Evolutionary conservation across 2,113 vertebrate genomes (phyloP).

Genomic region (Dissostichus mawsoni): DNA sequence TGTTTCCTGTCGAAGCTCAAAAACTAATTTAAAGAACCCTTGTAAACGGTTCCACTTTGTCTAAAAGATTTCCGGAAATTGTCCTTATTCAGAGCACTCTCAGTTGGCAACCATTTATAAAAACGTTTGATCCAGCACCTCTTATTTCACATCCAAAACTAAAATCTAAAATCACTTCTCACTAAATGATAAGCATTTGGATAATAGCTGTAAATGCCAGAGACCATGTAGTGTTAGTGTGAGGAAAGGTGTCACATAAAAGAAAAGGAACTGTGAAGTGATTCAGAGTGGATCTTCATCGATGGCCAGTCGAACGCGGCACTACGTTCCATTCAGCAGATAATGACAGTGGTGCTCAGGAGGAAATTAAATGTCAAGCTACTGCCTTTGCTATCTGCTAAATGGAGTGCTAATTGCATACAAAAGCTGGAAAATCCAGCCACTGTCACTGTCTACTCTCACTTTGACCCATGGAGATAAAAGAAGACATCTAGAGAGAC

Average conservation of each 20-base stretch:
- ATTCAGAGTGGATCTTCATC: not conserved
- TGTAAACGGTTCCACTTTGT: not conserved
- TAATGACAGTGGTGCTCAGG: conserved; percentile 44
- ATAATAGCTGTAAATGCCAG: not conserved
- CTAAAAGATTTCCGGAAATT: no score
- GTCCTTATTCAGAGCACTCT: not conserved
- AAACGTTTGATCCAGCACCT: not conserved
- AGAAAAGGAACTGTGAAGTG: not conserved
- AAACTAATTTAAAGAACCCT: not conserved
- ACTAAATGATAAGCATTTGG: not conserved
- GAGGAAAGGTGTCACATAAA: not conserved
- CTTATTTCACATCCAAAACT: not conserved
- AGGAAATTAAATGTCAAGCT: conserved; percentile 76
- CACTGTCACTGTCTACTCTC: conserved; percentile 33
- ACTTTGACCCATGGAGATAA: conserved; percentile 28
- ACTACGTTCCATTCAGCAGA: conserved; percentile 22
- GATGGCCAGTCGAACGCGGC: not conserved
- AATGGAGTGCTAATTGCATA: conserved; percentile 72
- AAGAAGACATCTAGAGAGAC: conserved; percentile 33
- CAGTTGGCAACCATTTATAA: not conserved
- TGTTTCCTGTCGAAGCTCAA: not conserved
- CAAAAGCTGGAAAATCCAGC: conserved; percentile 49
- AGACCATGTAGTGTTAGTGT: not conserved
- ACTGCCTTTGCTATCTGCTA: conserved; percentile 63
- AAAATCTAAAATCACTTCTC: not conserved